Percentiles rank a stretch among this genome's conserved stretches.
These are phyloP conservation scores for Therioaphis trifolii DNA, from an alignment of 2,888 invertebrate genomes.

Conservation along the genomic window DNA sequence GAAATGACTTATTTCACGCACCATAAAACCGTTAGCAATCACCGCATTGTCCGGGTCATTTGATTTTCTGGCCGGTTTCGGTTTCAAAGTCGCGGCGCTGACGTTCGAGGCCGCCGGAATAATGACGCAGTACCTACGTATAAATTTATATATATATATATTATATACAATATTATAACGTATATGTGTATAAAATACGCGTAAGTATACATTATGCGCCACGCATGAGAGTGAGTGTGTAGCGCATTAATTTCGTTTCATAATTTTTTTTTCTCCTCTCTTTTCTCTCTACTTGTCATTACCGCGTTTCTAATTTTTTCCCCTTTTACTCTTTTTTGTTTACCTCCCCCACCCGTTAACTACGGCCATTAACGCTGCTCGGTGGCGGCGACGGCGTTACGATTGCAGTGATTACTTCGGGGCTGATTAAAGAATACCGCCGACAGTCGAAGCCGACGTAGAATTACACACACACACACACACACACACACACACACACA, in stretches of 20 bases:
- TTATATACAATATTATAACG: too few relatives aligned
- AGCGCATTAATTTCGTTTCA: neutral
- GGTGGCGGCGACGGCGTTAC: neutral
- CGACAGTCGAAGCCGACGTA: slow-evolving; percentile 39
- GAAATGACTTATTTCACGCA: slow-evolving; percentile 55
- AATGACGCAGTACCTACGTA: too few relatives aligned
- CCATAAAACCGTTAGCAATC: slow-evolving; percentile 50
- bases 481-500: too few relatives aligned
- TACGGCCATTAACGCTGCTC: slow-evolving; percentile 45
- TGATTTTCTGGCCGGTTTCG: slow-evolving; percentile 56
- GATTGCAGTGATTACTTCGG: slow-evolving; percentile 13
- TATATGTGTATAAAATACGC: too few relatives aligned
- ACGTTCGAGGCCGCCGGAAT: neutral
- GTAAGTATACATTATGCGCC: too few relatives aligned
- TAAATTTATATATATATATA: too few relatives aligned
- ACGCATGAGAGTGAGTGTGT: too few relatives aligned
- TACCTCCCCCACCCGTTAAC: neutral
- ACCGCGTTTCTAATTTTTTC: neutral
- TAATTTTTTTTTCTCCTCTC: slow-evolving; percentile 25
- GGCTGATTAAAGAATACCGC: slow-evolving; percentile 29
- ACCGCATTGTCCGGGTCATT: slow-evolving; percentile 50
- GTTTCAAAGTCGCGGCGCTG: slow-evolving; percentile 43
- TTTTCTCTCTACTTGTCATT: too few relatives aligned
- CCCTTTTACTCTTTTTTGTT: neutral
- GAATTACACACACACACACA: too few relatives aligned